Evolutionary conservation across 2,797 vertebrate genomes (phyloP).

Genomic region (Nasua narica): DNA sequence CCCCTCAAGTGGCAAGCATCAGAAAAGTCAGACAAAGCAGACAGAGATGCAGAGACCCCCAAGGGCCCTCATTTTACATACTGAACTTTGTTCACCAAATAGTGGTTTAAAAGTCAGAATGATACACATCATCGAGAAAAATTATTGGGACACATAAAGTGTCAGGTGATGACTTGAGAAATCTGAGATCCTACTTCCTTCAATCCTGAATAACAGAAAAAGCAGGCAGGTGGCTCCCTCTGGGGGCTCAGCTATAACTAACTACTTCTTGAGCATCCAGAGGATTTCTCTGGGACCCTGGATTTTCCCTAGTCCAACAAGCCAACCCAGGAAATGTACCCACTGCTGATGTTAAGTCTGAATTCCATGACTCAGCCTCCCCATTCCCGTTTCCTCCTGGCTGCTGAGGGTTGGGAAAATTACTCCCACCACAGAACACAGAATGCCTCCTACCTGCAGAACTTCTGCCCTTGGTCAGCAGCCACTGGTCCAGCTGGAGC

Average conservation of each 20-base stretch:
- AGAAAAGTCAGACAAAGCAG: neutral
- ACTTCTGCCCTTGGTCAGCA: slow-evolving; percentile 91
- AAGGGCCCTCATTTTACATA: neutral
- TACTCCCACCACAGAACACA: neutral
- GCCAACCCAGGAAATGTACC: neutral
- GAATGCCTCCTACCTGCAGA: slow-evolving; percentile 83
- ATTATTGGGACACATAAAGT: neutral
- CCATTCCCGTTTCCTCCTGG: neutral
- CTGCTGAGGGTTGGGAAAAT: neutral
- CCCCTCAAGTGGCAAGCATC: neutral
- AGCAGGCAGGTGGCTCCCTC: neutral
- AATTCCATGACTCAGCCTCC: neutral
- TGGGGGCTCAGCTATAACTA: neutral
- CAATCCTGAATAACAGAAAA: neutral
- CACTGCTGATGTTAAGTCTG: neutral
- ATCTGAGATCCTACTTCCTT: neutral
- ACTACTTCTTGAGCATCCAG: neutral
- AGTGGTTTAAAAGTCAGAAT: neutral
- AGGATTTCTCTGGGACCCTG: neutral
- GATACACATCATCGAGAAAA: neutral
- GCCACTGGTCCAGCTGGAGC: slow-evolving; percentile 95
- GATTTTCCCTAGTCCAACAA: neutral
- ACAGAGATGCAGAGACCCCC: neutral
- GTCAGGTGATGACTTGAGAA: neutral
- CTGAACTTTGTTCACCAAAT: neutral